Percentiles rank a stretch among this genome's conserved stretches.
These are phyloP conservation scores for Thereva nobilitata DNA, from an alignment of 2,888 invertebrate genomes.

Conservation along the genomic window DNA sequence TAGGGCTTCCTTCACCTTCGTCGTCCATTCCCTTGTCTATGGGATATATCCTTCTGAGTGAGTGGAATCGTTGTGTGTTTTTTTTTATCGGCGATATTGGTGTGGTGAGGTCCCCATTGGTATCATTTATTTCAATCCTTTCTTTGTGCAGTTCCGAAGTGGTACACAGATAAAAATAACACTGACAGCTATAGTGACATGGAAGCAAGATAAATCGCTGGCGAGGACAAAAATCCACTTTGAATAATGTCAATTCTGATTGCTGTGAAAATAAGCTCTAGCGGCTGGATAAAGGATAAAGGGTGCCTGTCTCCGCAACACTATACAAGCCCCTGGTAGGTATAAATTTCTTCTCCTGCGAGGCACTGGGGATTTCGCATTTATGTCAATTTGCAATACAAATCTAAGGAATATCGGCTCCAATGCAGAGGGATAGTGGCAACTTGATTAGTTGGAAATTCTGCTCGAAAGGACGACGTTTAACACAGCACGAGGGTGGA, in stretches of 20 bases:
- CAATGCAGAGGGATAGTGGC: too few relatives aligned
- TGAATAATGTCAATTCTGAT: constrained; percentile 31
- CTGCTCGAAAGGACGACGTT: too few relatives aligned
- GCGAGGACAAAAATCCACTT: constrained; percentile 32
- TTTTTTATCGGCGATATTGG: constrained; percentile 24
- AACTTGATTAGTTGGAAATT: too few relatives aligned
- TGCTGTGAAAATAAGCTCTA: constrained; percentile 16
- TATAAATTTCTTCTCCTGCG: constrained; percentile 20
- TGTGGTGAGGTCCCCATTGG: constrained; percentile 23
- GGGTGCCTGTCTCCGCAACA: background rate
- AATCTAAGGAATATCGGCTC: constrained; percentile 3
- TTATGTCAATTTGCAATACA: constrained; percentile 35
- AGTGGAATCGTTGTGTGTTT: background rate
- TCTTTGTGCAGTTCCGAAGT: constrained; percentile 22
- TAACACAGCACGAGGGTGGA: too few relatives aligned
- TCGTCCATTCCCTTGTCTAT: constrained; percentile 1
- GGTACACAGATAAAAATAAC: constrained; percentile 30
- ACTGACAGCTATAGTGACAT: constrained; percentile 33
- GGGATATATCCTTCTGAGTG: too few relatives aligned
- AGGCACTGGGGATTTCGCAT: constrained; percentile 23
- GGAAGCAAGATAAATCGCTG: constrained; percentile 33
- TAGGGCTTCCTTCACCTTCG: constrained; percentile 3
- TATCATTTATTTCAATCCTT: constrained; percentile 36
- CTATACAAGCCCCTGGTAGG: constrained; percentile 5
- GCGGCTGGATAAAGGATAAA: constrained; percentile 15